Percentiles rank a stretch among this genome's conserved stretches.
phyloP scores from a whole-genome alignment of 2,113 vertebrate species.

The Lanius ludovicianus region DNA sequence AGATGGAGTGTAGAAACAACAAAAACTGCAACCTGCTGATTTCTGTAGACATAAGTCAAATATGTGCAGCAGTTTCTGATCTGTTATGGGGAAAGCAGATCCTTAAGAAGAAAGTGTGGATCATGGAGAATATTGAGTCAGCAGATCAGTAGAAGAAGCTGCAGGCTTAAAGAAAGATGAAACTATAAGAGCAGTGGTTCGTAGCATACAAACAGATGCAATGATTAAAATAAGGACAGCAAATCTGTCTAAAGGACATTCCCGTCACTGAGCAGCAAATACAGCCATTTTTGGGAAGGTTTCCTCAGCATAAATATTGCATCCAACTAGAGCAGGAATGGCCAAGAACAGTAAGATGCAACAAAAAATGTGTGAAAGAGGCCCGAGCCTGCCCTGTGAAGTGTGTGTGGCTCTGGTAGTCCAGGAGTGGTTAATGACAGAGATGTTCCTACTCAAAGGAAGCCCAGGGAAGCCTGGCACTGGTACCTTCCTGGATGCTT shows the following conservation, averaged over 20 bases:
- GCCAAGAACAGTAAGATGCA: not conserved
- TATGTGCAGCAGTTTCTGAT: not conserved
- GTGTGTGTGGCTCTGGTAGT: not conserved
- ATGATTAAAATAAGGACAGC: not conserved
- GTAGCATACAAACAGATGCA: accelerated
- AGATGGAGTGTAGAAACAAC: not conserved
- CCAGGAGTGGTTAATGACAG: not conserved
- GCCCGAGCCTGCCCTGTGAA: not conserved
- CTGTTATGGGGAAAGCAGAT: not conserved
- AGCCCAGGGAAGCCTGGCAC: not conserved
- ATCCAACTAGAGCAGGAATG: not conserved
- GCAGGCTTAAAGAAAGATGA: not conserved
- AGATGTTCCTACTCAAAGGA: not conserved
- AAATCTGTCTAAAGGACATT: not conserved
- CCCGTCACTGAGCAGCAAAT: not conserved
- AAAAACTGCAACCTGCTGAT: not conserved
- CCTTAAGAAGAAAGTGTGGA: not conserved
- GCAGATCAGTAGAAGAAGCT: not conserved
- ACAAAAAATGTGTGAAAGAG: not conserved
- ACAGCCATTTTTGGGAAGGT: not conserved
- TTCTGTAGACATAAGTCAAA: not conserved
- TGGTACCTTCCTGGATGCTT: not conserved
- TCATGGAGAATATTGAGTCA: not conserved
- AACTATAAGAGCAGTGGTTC: not conserved
- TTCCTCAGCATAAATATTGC: not conserved